A percentile compares a stretch with the other conserved stretches of the same genome.
Conservation (phyloP, 2,113 vertebrate species). For the Engystomops pustulosus region DNA sequence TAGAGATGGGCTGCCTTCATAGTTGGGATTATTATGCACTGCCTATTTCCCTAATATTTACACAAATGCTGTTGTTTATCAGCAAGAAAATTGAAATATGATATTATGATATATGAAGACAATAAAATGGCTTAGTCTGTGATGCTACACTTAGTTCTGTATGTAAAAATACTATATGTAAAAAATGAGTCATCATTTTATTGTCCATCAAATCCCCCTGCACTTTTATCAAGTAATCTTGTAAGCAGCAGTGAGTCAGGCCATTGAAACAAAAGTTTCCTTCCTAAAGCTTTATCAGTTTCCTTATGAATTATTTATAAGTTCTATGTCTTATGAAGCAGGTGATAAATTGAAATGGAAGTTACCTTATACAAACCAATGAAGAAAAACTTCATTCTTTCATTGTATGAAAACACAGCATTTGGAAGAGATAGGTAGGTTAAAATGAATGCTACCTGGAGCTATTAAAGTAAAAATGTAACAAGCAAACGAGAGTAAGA, state of each 20-base stretch:
- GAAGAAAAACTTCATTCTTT: background rate
- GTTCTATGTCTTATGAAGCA: background rate
- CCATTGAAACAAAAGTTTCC: background rate
- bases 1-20: no score
- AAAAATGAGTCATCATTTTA: no score
- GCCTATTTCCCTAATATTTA: no score
- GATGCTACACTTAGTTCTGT: no score
- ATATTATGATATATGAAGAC: no score
- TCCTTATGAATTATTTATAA: conserved; percentile 7
- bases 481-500: background rate
- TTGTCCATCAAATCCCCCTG: background rate
- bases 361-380: background rate
- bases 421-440: background rate
- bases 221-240: background rate
- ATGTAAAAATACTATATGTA: no score
- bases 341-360: background rate
- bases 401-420: background rate
- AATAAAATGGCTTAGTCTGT: no score
- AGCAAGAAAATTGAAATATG: no score
- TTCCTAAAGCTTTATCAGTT: background rate
- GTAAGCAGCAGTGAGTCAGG: background rate
- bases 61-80: no score
- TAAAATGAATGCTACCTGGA: background rate
- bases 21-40: no score
- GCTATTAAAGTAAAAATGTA: background rate